Base-by-base conservation (phyloP, 1,140 invertebrate species). In the Arctopsyche grandis region DNA sequence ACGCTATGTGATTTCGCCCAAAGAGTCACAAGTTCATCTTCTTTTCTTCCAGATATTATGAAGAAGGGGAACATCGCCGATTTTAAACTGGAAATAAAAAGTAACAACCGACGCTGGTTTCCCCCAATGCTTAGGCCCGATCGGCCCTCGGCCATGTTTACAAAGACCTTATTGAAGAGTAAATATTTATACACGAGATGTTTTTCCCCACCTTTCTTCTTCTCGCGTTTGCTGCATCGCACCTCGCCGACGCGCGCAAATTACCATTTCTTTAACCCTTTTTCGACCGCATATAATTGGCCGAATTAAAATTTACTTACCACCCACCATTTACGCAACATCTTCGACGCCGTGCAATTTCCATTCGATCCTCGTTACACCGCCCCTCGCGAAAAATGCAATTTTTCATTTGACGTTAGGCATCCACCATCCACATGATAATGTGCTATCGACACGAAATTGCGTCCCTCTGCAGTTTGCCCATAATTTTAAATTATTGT, bases 101-200 rank as follows among this genome's bases (percentile, higher is more conserved):
- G 14, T 16, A 14, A 29, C n/a, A 71, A 0, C n/a, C 21, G 38
- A 3, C 4, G 14, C 22, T 69, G 16, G 22, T 5, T 14, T 71
- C 21, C 38, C 7, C 26, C 58, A 44, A 26, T 52, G 56, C 43
- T 76, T 76, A 76, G 56, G 74, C 21, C 74, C 58, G 63, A 63
- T 76, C 60, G 74, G 56, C 74, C 74, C 26, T 29, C 12, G 74
- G 73, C 26, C 56, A 44, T 76, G 74, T 76, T 76, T 76, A 76
- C 74, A 76, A 76, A 76, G 74, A 76, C 19, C 14, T 76, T 29
- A 74, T 76, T 63, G 58, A 76, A 76, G 74, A 76, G 46, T 44
- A 76, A 76, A 76, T 76, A 76, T 76, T 76, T 76, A 76, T 76
- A 74, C 71, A 74, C 48, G 71, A 26, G 22, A 56, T 56, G 5